Conservation (phyloP, 1,140 invertebrate genomes). For the Acromyrmex charruanus region DNA sequence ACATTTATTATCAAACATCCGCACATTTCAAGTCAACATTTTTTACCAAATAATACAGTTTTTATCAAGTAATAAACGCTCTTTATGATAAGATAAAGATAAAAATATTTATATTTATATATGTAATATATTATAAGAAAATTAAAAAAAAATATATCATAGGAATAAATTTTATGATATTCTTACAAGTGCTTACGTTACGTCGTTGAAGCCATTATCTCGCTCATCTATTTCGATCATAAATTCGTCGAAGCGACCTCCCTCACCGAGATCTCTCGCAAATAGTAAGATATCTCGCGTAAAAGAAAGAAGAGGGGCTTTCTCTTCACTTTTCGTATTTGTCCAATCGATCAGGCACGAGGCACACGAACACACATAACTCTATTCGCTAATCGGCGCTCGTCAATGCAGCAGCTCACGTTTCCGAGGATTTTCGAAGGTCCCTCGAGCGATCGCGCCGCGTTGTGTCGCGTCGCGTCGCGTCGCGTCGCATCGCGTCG, state of each 20-base stretch:
- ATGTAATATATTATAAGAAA: not conserved
- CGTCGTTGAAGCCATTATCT: not conserved
- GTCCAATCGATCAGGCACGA: conserved; percentile 44
- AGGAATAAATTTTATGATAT: not conserved
- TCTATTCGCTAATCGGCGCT: conserved; percentile 59
- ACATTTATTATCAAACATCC: not conserved
- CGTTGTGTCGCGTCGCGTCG: conserved; percentile 3
- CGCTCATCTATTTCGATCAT: not conserved
- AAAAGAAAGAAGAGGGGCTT: conserved; percentile 5
- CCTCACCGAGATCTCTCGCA: not conserved
- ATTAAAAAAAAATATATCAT: not conserved
- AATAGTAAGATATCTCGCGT: conserved; percentile 27
- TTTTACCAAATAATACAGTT: conserved; percentile 2
- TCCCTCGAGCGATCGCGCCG: conserved; percentile 21
- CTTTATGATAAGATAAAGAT: conserved; percentile 1
- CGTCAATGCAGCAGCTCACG: conserved; percentile 50
- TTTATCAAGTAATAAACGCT: conserved; percentile 19
- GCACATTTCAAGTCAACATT: not conserved
- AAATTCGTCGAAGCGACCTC: conserved; percentile 5
- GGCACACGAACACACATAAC: conserved; percentile 14
- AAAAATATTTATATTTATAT: conserved; percentile 9
- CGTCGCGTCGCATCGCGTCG: not conserved
- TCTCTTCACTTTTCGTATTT: conserved; percentile 20
- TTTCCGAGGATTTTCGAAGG: conserved; percentile 58
- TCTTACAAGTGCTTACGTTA: too few relatives aligned